Conservation (phyloP, 2,113 vertebrate genomes). For the Sylvilagus bachmani region DNA sequence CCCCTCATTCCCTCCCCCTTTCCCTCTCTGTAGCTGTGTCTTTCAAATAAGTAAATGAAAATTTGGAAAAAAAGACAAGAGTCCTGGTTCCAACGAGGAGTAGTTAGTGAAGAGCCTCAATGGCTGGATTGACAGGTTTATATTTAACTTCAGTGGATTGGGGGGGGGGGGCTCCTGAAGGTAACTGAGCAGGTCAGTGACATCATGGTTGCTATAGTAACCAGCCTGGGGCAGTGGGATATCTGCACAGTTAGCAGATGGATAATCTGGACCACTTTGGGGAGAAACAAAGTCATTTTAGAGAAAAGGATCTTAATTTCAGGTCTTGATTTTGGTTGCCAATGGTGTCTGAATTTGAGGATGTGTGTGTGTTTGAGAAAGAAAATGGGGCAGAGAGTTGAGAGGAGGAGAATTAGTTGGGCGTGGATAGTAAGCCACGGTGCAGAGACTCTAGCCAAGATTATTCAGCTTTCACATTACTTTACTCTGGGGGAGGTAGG, state of each 20-base stretch:
- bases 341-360: background rate
- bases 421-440: background rate
- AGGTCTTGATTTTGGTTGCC: background rate
- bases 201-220: background rate
- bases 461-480: background rate
- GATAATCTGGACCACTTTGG: background rate
- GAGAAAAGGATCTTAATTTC: background rate
- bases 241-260: background rate
- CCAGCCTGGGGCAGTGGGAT: background rate
- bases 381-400: background rate
- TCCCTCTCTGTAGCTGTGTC: too few relatives aligned
- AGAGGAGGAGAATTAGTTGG: background rate
- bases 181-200: background rate
- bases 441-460: background rate
- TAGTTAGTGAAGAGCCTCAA: background rate
- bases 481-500: background rate
- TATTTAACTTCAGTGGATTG: background rate
- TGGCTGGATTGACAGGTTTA: background rate
- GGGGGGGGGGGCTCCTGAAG: background rate
- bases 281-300: background rate
- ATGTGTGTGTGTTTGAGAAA: background rate
- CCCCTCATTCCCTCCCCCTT: too few relatives aligned
- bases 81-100: background rate
- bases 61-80: background rate
- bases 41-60: too few relatives aligned